These are phyloP conservation scores for Lochmaea crataegi DNA, from an alignment of 2,888 invertebrate genomes.

Conservation along the genomic window DNA sequence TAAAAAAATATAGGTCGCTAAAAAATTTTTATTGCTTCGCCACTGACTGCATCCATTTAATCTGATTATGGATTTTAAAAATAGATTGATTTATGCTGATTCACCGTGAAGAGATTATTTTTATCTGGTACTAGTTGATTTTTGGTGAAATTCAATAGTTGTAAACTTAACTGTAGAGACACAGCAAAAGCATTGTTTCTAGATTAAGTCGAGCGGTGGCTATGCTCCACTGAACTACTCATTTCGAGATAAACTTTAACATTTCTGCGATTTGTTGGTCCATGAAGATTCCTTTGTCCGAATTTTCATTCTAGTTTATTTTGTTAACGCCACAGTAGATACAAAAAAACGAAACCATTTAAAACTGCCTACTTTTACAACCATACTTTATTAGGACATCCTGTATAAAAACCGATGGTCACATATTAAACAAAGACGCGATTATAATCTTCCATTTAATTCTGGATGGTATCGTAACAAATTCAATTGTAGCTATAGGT, in stretches of 20 bases:
- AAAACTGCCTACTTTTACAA: neutral
- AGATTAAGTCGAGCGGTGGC: neutral
- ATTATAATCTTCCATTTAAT: constrained; percentile 24
- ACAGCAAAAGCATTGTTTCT: constrained; percentile 24
- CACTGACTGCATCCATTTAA: constrained; percentile 14
- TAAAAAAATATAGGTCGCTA: too few relatives aligned
- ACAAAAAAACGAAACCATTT: neutral
- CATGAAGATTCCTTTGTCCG: constrained; percentile 18
- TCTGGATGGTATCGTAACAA: constrained; percentile 33
- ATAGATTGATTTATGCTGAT: constrained; percentile 14
- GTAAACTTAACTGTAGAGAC: constrained; percentile 26
- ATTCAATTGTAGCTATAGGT: constrained; percentile 30
- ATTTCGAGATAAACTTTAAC: constrained; percentile 25
- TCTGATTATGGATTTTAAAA: constrained; percentile 23
- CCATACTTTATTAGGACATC: neutral
- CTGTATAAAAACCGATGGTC: constrained; percentile 5
- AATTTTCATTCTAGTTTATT: neutral
- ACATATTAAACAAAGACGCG: neutral
- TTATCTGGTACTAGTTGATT: constrained; percentile 16
- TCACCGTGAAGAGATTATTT: constrained; percentile 26
- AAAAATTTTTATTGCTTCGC: neutral
- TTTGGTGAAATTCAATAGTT: constrained; percentile 24
- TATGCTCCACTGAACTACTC: constrained; percentile 21
- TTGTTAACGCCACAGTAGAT: neutral
- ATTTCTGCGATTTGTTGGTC: constrained; percentile 25